Evolutionary conservation across 2,888 invertebrate species (phyloP).

Genomic region (Pegoplata infirma): DNA sequence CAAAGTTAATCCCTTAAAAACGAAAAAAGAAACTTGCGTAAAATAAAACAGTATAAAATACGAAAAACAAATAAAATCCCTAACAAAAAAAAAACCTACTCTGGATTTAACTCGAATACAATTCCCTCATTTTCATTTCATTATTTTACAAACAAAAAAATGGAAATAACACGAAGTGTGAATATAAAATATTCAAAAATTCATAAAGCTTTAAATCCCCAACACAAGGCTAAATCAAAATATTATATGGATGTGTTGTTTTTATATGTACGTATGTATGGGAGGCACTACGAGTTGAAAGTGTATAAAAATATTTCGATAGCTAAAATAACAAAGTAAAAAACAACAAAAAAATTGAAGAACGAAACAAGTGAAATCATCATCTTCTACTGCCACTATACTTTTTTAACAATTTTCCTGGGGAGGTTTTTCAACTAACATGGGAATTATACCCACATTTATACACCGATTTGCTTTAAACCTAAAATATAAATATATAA

Average conservation of each 20-base stretch:
- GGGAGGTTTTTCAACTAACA: too few species aligned
- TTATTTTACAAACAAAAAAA: neutral
- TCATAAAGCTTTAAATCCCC: constrained; percentile 55
- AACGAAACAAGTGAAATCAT: constrained; percentile 39
- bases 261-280: neutral
- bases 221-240: constrained; percentile 34
- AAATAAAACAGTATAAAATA: constrained; percentile 34
- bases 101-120: constrained; percentile 24
- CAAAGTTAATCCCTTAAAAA: constrained; percentile 51
- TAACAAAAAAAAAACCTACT: constrained; percentile 20
- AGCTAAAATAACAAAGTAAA: constrained; percentile 29
- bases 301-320: constrained; percentile 27
- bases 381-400: neutral
- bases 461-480: too few species aligned
- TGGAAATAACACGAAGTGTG: constrained; percentile 41
- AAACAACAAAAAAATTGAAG: constrained; percentile 8
- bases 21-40: constrained; percentile 23
- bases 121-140: constrained; percentile 19
- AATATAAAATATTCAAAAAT: constrained; percentile 61
- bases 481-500: too few species aligned
- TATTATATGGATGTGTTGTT: neutral
- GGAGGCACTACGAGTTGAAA: too few species aligned
- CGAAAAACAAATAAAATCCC: constrained; percentile 37
- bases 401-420: too few species aligned
- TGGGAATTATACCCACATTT: too few species aligned